Evolutionary conservation across 2,797 vertebrate species (phyloP).

Genomic region (Antrozous pallidus): DNA sequence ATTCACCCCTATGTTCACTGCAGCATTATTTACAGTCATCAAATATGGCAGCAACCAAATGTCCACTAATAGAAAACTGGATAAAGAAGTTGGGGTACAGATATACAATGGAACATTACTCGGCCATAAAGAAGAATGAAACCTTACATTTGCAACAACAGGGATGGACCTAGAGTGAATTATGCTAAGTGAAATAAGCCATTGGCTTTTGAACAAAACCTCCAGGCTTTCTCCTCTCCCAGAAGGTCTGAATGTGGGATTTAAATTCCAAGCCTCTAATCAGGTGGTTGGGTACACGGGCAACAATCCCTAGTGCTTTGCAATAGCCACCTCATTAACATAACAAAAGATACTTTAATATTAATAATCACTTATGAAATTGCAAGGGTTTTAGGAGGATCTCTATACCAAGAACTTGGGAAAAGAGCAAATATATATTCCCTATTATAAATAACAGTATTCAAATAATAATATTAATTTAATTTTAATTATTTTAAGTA

Average conservation of each 20-base stretch:
- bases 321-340: neutral
- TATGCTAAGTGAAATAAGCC: neutral
- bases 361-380: neutral
- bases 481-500: constrained; percentile 36
- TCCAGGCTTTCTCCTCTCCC: neutral
- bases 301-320: neutral
- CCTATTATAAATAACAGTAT: constrained; percentile 15
- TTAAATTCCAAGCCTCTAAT: neutral
- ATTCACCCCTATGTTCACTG: neutral
- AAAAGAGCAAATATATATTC: neutral
- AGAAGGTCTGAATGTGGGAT: no score
- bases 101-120: neutral
- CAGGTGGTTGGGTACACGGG: neutral
- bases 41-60: neutral
- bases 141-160: neutral
- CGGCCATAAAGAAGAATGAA: neutral
- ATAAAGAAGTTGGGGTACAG: neutral
- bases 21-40: neutral
- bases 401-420: neutral
- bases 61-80: neutral
- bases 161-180: neutral
- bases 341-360: neutral
- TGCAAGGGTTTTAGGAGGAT: neutral
- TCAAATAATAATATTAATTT: neutral
- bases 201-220: neutral